Evolutionary conservation across 2,113 vertebrate genomes (phyloP).

Genomic region (Zingel zingel): DNA sequence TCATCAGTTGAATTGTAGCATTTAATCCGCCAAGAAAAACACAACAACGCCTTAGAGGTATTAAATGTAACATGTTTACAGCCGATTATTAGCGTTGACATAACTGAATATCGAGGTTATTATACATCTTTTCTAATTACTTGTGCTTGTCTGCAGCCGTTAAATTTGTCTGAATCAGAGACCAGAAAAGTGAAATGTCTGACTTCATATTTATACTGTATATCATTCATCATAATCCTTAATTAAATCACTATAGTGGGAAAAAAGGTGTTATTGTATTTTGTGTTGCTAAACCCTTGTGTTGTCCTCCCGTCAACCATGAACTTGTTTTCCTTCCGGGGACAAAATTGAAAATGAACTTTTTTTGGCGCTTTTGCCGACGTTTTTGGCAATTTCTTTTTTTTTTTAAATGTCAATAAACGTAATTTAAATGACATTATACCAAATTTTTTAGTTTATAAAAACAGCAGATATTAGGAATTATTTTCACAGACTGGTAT

Average conservation of each 20-base stretch:
- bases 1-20: background rate
- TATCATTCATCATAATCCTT: slow-evolving; percentile 47
- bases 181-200: background rate
- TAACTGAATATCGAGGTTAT: background rate
- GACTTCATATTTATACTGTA: slow-evolving; percentile 33
- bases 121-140: slow-evolving; percentile 4
- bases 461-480: no score
- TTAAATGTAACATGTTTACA: background rate
- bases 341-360: no score
- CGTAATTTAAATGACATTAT: no score
- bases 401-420: no score
- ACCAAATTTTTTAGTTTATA: no score
- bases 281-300: background rate
- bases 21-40: background rate
- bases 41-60: background rate
- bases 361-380: no score
- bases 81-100: background rate
- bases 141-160: background rate
- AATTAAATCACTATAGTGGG: slow-evolving; percentile 40
- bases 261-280: slow-evolving; percentile 30
- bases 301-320: no score
- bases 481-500: no score
- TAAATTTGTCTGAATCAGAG: background rate
- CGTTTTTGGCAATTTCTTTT: no score
- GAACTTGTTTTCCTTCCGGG: no score